Evolutionary conservation across 1,140 invertebrate genomes (phyloP).

Genomic region (Myzus persicae): DNA sequence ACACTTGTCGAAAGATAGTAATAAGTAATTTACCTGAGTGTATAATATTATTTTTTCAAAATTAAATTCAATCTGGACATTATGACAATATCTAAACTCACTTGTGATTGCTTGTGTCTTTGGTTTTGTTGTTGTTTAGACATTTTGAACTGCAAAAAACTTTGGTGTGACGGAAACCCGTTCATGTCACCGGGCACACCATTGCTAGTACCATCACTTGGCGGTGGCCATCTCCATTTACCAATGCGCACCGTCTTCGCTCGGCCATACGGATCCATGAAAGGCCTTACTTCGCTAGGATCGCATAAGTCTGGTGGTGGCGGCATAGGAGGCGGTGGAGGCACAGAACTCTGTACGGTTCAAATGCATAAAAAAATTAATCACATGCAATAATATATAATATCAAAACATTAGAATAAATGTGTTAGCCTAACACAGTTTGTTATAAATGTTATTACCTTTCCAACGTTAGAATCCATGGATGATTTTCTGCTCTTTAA

Average conservation of each 20-base stretch:
- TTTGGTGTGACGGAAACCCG: constrained; percentile 64
- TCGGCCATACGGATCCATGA: constrained; percentile 88
- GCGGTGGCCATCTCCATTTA: constrained; percentile 96
- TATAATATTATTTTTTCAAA: not conserved
- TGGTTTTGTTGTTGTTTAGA: constrained; percentile 66
- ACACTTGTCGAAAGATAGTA: not conserved
- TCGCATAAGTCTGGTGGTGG: constrained; percentile 81
- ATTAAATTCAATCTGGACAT: not conserved
- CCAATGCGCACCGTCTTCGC: constrained; percentile 95
- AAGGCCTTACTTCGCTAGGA: constrained; percentile 79
- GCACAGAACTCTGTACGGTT: constrained; percentile 63
- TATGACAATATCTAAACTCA: constrained; percentile 22
- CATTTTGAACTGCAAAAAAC: constrained; percentile 89
- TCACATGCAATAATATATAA: not conserved
- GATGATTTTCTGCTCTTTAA: constrained; percentile 66
- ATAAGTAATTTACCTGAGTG: not conserved
- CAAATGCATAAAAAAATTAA: not conserved
- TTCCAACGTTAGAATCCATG: constrained; percentile 62
- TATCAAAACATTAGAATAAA: not conserved
- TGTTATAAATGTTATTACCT: not conserved
- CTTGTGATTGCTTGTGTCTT: constrained; percentile 68
- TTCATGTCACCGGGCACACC: constrained; percentile 62
- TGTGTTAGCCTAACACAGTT: too few species aligned
- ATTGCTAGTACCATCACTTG: constrained; percentile 75
- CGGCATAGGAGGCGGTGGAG: constrained; percentile 85